Evolutionary conservation across 2,888 invertebrate genomes (phyloP).

Genomic region (Yponomeuta sedellus): DNA sequence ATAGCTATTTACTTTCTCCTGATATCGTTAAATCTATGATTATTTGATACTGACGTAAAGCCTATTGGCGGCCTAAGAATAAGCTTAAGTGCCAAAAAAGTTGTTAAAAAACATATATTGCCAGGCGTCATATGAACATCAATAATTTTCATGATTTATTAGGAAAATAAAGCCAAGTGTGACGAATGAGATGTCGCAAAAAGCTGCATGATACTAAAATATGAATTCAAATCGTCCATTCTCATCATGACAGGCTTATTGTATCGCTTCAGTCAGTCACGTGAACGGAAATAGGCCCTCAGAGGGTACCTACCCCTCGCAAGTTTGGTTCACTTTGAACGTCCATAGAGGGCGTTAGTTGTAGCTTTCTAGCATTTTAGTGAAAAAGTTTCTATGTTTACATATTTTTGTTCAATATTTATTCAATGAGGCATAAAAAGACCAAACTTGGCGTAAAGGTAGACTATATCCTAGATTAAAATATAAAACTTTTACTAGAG

Average conservation of each 20-base stretch:
- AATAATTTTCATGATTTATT: too few species aligned
- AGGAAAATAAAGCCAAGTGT: background rate
- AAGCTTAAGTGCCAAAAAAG: too few species aligned
- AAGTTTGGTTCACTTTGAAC: background rate
- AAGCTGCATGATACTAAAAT: background rate
- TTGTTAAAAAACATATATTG: too few species aligned
- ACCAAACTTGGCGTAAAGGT: too few species aligned
- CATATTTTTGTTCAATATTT: background rate
- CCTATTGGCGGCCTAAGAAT: too few species aligned
- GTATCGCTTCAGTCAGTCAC: slow-evolving; percentile 37
- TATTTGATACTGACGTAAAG: too few species aligned
- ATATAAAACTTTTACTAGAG: too few species aligned
- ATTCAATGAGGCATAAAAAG: too few species aligned
- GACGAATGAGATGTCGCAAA: background rate
- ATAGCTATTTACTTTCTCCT: too few species aligned
- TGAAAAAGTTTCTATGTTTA: background rate
- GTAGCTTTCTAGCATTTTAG: background rate
- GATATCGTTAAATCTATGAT: too few species aligned
- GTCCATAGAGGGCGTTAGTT: background rate
- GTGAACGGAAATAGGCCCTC: slow-evolving; percentile 67
- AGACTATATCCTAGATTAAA: too few species aligned
- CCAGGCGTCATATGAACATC: too few species aligned
- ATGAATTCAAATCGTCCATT: slow-evolving; percentile 29
- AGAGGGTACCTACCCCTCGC: slow-evolving; percentile 18
- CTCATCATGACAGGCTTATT: slow-evolving; percentile 17